A percentile compares a stretch with the other conserved stretches of the same genome.
These are phyloP conservation scores for Oreochromis niloticus DNA, from an alignment of 2,113 vertebrate genomes.

Conservation along the genomic window DNA sequence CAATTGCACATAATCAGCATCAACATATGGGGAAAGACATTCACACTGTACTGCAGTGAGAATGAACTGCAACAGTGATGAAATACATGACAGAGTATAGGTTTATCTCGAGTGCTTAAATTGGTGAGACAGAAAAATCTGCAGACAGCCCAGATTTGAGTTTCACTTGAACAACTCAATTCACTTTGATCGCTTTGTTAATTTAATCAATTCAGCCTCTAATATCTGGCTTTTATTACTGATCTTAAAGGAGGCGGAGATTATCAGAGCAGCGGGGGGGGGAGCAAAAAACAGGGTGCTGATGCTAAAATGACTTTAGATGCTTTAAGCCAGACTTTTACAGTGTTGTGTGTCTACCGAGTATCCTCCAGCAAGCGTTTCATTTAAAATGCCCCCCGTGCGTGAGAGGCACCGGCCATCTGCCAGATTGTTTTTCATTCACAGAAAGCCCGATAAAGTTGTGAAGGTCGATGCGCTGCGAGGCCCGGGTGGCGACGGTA, in stretches of 20 bases:
- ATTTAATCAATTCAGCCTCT: conserved; percentile 19
- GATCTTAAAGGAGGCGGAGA: conserved; percentile 8
- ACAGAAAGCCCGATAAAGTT: conserved; percentile 38
- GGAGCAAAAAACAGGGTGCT: neutral
- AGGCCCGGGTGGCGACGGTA: conserved; percentile 1
- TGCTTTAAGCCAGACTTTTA: neutral
- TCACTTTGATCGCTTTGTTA: conserved; percentile 13
- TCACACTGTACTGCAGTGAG: neutral
- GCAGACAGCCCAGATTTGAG: neutral
- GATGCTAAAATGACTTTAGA: neutral
- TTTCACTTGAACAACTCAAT: conserved; percentile 18
- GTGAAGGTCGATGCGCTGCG: conserved; percentile 49
- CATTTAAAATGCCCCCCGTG: conserved; percentile 5
- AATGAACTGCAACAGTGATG: conserved; percentile 5
- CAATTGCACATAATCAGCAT: neutral
- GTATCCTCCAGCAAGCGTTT: neutral
- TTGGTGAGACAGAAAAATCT: neutral
- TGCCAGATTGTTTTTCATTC: conserved; percentile 39
- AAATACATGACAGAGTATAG: neutral
- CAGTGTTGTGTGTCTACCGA: neutral
- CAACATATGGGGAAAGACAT: neutral
- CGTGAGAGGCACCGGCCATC: conserved; percentile 6
- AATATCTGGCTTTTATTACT: neutral
- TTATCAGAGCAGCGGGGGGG: neutral
- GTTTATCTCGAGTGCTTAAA: neutral